Base-by-base conservation (phyloP, 2,888 invertebrate species). In the Cotesia congregata region DNA sequence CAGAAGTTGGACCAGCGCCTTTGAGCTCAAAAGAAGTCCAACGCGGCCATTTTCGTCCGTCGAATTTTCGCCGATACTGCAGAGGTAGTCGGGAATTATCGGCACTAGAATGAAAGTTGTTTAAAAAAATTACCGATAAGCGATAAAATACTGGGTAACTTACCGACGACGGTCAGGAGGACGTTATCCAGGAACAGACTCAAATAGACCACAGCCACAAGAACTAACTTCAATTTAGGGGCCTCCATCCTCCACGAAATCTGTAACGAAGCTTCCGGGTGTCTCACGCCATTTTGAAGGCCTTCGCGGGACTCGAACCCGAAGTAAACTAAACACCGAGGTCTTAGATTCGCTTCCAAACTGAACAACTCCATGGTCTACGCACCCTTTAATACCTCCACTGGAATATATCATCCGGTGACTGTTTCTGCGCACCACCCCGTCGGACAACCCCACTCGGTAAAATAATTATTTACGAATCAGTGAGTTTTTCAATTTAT, bases 131-230 rank as follows among this genome's bases (percentile, higher is more conserved):
- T 30, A 30, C 30, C 3, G 30, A 30, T 0, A 3, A 30, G 3
- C 3, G 30, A 50, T 12, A 12, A 50, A 50, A 50, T 50, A 50
- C 3, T 50, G 50, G 50, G 12, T 50, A 3, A 38, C 94, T 93
- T 90, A 97, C 97, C 97, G 71, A 97, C 94, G 60, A 96, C 95
- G 59, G 97, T 97, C 68, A 97, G 91, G 30, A 97, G 91, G 79
- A 97, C 93, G 90, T 97, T 97, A 90, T 97, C 97, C 88, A 95
- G 90, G 84, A 96, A 92, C 87, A 96, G 93, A 1, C 95, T 94
- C 78, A 94, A 89, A 88, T 96, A 96, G 73, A 95, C 93, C 78
- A 93, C 91, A 38, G 91, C 82, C 75, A 93, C 92, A 72, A 91
- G 84, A 64, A 90, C 80, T 68, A 89, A 80, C 79, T 90, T 89